Percentiles rank a stretch among this genome's conserved stretches.
These are phyloP conservation scores for Cydia strobilella DNA, from an alignment of 1,140 invertebrate genomes.

Conservation along the genomic window DNA sequence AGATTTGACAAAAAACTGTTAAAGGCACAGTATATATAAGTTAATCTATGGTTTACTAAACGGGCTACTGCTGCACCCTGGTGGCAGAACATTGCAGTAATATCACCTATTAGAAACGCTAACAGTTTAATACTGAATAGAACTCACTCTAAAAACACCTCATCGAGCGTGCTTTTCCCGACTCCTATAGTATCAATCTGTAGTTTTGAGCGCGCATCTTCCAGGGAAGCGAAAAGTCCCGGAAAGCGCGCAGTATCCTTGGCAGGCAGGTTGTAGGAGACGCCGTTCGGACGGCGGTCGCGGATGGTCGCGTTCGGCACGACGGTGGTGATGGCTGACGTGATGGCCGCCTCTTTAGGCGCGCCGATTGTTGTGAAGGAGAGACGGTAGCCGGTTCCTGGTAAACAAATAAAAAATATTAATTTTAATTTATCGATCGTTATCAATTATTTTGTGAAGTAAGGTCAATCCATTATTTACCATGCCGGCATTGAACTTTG, in stretches of 20 bases:
- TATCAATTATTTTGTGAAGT: neutral
- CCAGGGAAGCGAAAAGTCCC: slow-evolving; percentile 83
- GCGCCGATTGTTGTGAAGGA: slow-evolving; percentile 52
- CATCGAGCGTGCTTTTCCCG: slow-evolving; percentile 91
- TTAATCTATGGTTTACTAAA: too few relatives aligned
- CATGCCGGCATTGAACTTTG: too few relatives aligned
- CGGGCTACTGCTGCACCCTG: too few relatives aligned
- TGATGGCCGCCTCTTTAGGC: slow-evolving; percentile 50
- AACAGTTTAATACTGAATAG: too few relatives aligned
- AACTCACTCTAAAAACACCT: slow-evolving; percentile 90
- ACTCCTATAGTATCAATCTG: slow-evolving; percentile 89
- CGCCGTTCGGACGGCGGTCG: slow-evolving; percentile 51
- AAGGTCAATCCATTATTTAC: too few relatives aligned
- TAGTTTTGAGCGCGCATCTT: slow-evolving; percentile 81
- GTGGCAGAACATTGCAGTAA: too few relatives aligned
- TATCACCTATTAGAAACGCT: too few relatives aligned
- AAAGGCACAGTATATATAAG: too few relatives aligned
- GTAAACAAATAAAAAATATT: slow-evolving; percentile 18
- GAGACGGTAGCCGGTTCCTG: slow-evolving; percentile 67
- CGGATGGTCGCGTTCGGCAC: slow-evolving; percentile 55
- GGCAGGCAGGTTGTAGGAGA: slow-evolving; percentile 61
- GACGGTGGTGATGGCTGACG: slow-evolving; percentile 41
- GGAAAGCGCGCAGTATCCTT: slow-evolving; percentile 72
- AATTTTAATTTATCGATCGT: too few relatives aligned
- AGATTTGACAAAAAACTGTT: too few relatives aligned